phyloP scores from a whole-genome alignment of 2,888 invertebrate genomes.

The Rhodophaea formosa region DNA sequence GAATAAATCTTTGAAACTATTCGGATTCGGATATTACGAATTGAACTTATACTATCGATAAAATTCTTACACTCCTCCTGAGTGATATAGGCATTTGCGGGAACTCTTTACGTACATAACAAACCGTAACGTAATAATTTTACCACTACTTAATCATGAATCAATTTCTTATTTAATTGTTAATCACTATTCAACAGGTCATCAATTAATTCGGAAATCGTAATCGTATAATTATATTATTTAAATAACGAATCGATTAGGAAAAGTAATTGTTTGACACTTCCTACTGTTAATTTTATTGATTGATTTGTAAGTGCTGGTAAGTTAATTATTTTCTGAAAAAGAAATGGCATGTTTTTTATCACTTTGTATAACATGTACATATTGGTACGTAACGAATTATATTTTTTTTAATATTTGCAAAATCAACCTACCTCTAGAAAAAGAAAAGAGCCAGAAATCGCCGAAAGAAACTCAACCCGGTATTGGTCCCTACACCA shows the following conservation, averaged over 20 bases:
- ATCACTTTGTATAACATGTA: too few species aligned
- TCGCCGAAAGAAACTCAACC: too few species aligned
- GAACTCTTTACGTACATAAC: not conserved
- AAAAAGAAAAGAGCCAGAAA: too few species aligned
- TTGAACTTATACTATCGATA: too few species aligned
- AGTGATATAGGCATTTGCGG: not conserved
- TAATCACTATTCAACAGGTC: not conserved
- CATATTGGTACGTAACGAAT: too few species aligned
- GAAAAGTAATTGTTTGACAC: not conserved
- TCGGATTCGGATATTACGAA: too few species aligned
- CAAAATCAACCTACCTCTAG: too few species aligned
- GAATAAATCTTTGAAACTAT: too few species aligned
- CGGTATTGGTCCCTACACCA: too few species aligned
- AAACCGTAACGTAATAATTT: not conserved
- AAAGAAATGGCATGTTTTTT: too few species aligned
- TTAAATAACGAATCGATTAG: constrained; percentile 7
- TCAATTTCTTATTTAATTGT: constrained; percentile 1
- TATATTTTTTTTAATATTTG: too few species aligned
- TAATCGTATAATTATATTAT: constrained; percentile 11
- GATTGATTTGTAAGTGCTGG: not conserved
- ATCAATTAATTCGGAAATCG: constrained; percentile 4
- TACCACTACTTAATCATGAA: not conserved
- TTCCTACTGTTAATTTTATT: not conserved
- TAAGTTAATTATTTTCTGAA: not conserved
- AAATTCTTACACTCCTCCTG: too few species aligned